Base-by-base conservation (phyloP, 2,113 vertebrate species). In the Campylorhamphus procurvoides region DNA sequence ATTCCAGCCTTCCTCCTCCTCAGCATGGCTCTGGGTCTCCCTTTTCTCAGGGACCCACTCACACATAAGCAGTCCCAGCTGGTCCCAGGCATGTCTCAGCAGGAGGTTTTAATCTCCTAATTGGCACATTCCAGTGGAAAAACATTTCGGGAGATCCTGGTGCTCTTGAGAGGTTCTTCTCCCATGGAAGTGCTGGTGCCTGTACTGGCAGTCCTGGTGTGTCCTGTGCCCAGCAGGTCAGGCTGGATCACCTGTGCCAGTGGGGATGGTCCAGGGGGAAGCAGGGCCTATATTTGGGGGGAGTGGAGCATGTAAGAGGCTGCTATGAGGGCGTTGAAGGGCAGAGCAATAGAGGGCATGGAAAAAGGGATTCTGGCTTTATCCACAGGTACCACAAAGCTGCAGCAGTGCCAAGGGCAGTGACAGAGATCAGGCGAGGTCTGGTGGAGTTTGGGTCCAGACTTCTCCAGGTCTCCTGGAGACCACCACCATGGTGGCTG, bases 31-130 rank as follows among this genome's bases (percentile, higher is more conserved):
- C 66, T 9, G 8, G 28, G 11, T 28, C 53, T 68, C 71, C 44
- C 39, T 28, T 78, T 42, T 81, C 87, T 90, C 55, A 35, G 52
- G 8, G 46, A 58, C 22, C 72, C 46, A 83, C 79, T 96, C 94
- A 92, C 88, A 78, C 10, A 27, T 68, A 63, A 89, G 44, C 6
- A 88, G 67, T 89, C 84, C 93, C 95, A 97, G 89, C 89, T 89
- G 96, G 86, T 66, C 66, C 55, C 91, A 96, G 91, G 28, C 92
- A 47, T 44, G 82, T 80, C 90, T 90, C 68, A 89, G 50, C 69
- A 96, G 73, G 72, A 89, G 84, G 84, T 80, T 96, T 96, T 62
- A 56, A 85, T 91, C 84, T 56, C 72, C 55, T 28, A 19, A 53
- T 62, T 94, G 84, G 89, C 78, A 87, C 50, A 37, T 53, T 66